These are phyloP conservation scores for Polyergus mexicanus DNA, from an alignment of 1,140 invertebrate genomes.

Conservation along the genomic window DNA sequence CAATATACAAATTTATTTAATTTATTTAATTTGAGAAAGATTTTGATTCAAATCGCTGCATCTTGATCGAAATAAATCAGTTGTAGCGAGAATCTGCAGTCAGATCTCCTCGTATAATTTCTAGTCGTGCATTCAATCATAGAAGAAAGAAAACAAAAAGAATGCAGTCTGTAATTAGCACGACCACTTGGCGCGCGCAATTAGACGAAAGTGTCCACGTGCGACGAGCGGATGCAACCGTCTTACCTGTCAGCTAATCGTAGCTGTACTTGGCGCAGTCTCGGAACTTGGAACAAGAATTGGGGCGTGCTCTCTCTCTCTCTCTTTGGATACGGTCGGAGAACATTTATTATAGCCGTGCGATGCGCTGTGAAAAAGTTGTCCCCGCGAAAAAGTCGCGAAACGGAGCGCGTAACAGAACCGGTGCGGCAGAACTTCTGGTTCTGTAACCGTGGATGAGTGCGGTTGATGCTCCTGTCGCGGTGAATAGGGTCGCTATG, in stretches of 20 bases:
- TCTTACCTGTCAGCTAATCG: conserved; percentile 39
- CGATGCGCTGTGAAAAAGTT: conserved; percentile 79
- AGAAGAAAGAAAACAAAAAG: not conserved
- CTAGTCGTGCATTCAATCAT: not conserved
- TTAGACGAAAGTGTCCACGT: conserved; percentile 69
- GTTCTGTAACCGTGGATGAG: conserved; percentile 32
- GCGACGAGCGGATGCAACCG: conserved; percentile 32
- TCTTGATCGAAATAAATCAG: conserved; percentile 8
- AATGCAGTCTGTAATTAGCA: conserved; percentile 54
- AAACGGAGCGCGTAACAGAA: conserved; percentile 76
- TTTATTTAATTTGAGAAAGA: no score
- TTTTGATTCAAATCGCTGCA: not conserved
- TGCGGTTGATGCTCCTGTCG: conserved; percentile 24
- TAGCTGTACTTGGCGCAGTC: conserved; percentile 17
- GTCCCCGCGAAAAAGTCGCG: conserved; percentile 79
- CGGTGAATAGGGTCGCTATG: conserved; percentile 6
- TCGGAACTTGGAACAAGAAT: conserved; percentile 75
- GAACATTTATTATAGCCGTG: conserved; percentile 79
- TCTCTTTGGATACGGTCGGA: conserved; percentile 76
- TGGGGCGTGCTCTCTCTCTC: conserved; percentile 77
- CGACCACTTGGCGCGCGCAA: conserved; percentile 60
- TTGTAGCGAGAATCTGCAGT: conserved; percentile 3
- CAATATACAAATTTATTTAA: no score
- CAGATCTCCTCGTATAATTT: no score
- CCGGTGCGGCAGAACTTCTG: conserved; percentile 30